Conservation (phyloP, 2,113 vertebrate genomes). For the Hippoglossus stenolepis region DNA sequence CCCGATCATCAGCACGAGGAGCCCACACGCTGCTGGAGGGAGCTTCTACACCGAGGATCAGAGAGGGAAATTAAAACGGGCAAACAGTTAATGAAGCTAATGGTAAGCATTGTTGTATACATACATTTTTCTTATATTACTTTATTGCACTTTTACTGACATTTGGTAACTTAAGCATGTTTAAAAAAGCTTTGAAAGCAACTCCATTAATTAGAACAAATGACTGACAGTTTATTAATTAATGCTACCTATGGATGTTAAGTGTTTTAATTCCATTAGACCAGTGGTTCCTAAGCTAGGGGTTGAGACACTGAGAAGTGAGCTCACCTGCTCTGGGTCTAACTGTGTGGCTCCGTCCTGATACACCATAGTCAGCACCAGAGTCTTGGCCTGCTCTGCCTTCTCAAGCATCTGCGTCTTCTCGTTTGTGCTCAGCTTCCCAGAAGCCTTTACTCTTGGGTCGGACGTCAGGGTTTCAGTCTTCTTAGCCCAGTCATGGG, state of each 20-base stretch:
- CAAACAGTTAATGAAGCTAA: constrained; percentile 2
- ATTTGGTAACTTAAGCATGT: no score
- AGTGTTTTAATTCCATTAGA: background rate
- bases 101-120: no score
- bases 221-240: background rate
- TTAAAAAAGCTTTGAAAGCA: background rate
- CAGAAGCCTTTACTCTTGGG: constrained; percentile 78
- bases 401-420: constrained; percentile 76
- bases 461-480: constrained; percentile 67
- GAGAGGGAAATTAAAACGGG: constrained; percentile 5
- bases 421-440: constrained; percentile 76
- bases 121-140: no score
- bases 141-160: no score
- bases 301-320: no score
- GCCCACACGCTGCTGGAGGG: constrained; percentile 82
- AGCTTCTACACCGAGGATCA: constrained; percentile 74
- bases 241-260: background rate
- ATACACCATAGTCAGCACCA: constrained; percentile 87
- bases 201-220: background rate
- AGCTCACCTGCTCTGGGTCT: constrained; percentile 81
- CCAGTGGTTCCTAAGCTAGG: no score
- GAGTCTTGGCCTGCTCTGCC: constrained; percentile 66
- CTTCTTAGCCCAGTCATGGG: background rate
- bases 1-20: constrained; percentile 84
- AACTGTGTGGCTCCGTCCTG: constrained; percentile 90